Percentiles rank a stretch among this genome's conserved stretches.
phyloP scores from a whole-genome alignment of 2,888 invertebrate species.

The Acleris emargana region DNA sequence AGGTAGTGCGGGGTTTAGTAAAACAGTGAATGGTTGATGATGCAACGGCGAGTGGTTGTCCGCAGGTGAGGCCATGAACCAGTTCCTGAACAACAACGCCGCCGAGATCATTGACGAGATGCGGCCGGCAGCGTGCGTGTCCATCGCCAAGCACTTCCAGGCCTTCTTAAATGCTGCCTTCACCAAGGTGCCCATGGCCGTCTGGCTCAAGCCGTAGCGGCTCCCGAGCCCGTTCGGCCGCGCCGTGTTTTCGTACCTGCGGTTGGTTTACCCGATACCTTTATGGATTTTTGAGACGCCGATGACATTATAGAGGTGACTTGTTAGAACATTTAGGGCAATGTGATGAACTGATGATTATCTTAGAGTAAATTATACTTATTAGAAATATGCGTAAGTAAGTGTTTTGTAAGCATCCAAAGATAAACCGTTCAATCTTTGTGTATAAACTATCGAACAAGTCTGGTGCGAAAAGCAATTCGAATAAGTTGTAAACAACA shows the following conservation, averaged over 20 bases:
- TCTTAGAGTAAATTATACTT: conserved; percentile 6
- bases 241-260: neutral
- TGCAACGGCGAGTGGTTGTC: conserved; percentile 35
- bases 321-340: neutral
- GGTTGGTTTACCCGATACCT: neutral
- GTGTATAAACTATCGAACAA: conserved; percentile 2
- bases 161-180: conserved; percentile 89
- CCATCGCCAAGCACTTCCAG: conserved; percentile 89
- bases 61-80: conserved; percentile 91
- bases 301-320: neutral
- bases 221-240: neutral
- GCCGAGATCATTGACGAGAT: conserved; percentile 92
- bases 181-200: conserved; percentile 87
- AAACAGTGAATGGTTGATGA: neutral
- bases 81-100: conserved; percentile 91
- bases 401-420: conserved; percentile 14
- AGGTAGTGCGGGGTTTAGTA: neutral
- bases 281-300: neutral
- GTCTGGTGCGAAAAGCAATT: neutral
- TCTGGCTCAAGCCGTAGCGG: conserved; percentile 84
- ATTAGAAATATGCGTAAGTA: neutral
- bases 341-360: neutral
- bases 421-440: neutral
- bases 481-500: neutral
- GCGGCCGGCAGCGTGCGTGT: conserved; percentile 89